Percentiles rank a stretch among this genome's conserved stretches.
Conservation (phyloP, 2,113 vertebrate species). For the Chionis minor region DNA sequence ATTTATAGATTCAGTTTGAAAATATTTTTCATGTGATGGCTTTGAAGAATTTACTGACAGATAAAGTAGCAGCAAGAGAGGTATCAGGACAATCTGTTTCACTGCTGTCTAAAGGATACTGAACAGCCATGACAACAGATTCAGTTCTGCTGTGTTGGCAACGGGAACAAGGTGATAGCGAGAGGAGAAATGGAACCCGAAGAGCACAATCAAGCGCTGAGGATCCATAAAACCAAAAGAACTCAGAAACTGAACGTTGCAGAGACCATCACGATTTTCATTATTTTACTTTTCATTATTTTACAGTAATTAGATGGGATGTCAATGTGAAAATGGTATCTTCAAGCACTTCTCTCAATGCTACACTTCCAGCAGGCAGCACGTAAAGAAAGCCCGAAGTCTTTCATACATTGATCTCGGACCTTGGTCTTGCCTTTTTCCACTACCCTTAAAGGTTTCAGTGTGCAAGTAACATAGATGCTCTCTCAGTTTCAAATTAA, state of each 20-base stretch:
- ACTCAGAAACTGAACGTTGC: neutral
- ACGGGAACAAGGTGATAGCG: neutral
- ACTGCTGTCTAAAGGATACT: neutral
- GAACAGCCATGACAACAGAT: neutral
- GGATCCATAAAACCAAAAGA: neutral
- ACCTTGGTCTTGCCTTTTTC: neutral
- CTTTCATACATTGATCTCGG: fast-evolving
- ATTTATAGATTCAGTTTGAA: neutral
- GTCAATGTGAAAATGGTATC: neutral
- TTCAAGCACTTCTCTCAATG: neutral
- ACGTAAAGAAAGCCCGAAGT: neutral
- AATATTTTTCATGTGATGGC: neutral
- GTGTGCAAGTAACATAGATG: neutral
- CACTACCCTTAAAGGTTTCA: neutral
- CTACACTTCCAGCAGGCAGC: neutral
- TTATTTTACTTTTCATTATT: neutral
- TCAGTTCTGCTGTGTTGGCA: neutral
- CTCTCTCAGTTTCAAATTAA: neutral
- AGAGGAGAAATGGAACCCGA: neutral
- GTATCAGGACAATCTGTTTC: neutral
- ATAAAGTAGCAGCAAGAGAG: neutral
- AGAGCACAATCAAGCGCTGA: neutral
- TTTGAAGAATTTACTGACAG: neutral
- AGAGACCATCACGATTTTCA: neutral
- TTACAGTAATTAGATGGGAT: neutral